Base-by-base conservation (phyloP, 2,113 vertebrate genomes). In the Athene cunicularia region DNA sequence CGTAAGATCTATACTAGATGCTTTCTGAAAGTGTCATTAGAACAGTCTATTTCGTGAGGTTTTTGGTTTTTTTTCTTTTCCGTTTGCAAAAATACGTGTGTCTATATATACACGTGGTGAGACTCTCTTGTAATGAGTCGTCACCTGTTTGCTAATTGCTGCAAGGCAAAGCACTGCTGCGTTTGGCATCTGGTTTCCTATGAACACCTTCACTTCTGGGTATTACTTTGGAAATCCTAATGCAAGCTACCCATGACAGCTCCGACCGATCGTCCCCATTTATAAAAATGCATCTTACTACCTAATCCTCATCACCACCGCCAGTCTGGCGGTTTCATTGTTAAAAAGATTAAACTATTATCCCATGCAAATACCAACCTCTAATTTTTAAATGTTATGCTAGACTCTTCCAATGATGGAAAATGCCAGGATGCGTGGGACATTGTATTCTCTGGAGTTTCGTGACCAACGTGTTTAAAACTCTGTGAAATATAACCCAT, bases 331-430 rank as follows among this genome's bases (percentile, higher is more conserved):
- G 49, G 76, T 9, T 52, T 59, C 56, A 28, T 68, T 89, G 68
- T 91, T 52, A 10, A 81, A 83, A 77, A 92, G 89, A 81, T 93
- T 89, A 84, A 96, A 91, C 53, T 79, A 7, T 86, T 71, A 52
- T 59, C 64, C 35, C 77, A 14, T 70, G 39, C 67, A 87, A 91
- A 86, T 19, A 87, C 45, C 35, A 86, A 8, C 24, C 16, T 87
- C 49, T 92, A 19, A 70, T 84, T 93, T 89, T 80, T 28, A 76
- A 80, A 79, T 24, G 43, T 80, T 71, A n/a, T 43, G 39, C 35
- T 62, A 27, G 70, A 93, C 18, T 68, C 41, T 53, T 35, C 20
- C 3, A 3, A 5, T 19, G 55, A 55, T 22, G 52, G 67, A 55
- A 84, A 50, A 43, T 39, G 28, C 15, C 68, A 73, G 75, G 39